Percentiles rank a stretch among this genome's conserved stretches.
Evolutionary conservation across 2,113 vertebrate genomes (phyloP).

Genomic region (Enhydra lutris): DNA sequence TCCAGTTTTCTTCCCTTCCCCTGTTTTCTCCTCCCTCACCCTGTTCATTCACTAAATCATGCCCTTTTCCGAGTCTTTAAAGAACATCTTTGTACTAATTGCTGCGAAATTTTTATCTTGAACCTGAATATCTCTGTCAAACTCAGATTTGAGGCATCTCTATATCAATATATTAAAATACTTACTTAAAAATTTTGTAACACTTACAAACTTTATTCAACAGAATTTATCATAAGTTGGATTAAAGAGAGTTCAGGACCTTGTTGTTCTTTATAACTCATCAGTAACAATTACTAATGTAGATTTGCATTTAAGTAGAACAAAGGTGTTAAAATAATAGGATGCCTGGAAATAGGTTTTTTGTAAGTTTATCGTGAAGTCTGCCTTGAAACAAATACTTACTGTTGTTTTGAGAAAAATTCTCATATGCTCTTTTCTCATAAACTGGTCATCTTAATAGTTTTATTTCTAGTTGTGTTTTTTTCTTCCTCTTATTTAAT

Average conservation of each 20-base stretch:
- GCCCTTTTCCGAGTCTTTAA: background rate
- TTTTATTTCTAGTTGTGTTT: slow-evolving; percentile 37
- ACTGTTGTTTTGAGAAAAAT: background rate
- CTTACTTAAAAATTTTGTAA: background rate
- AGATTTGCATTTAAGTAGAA: background rate
- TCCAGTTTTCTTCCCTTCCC: background rate
- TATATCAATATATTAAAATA: slow-evolving; percentile 5
- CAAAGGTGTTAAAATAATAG: background rate
- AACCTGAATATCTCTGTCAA: background rate
- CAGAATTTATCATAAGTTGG: slow-evolving; percentile 38
- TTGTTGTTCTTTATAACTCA: background rate
- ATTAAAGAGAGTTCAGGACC: background rate
- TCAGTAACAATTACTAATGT: slow-evolving; percentile 3
- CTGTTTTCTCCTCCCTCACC: background rate
- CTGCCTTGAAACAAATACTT: background rate
- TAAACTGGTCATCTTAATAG: slow-evolving; percentile 1
- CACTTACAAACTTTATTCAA: background rate
- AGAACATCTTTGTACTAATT: slow-evolving; percentile 20
- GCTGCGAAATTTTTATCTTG: background rate
- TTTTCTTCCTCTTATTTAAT: background rate
- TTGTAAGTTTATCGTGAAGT: background rate
- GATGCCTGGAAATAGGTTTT: slow-evolving; percentile 16
- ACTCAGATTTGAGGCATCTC: slow-evolving; percentile 4
- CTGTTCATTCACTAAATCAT: background rate
- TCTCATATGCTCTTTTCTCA: background rate